Conservation (phyloP, 2,888 invertebrate species). For the Tetragonula carbonaria region DNA sequence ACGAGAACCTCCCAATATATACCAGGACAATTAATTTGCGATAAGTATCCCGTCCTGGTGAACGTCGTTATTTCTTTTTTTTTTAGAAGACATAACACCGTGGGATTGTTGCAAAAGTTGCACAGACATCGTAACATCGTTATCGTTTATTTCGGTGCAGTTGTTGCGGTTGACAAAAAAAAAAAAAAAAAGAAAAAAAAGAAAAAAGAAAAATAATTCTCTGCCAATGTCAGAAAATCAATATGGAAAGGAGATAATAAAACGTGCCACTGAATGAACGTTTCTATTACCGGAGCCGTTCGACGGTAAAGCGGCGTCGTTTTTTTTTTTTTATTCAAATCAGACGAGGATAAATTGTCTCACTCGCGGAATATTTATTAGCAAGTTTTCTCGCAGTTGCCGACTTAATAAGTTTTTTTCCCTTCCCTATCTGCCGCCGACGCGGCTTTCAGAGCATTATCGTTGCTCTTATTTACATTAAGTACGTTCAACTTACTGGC, state of each 20-base stretch:
- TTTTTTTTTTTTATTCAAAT: conserved; percentile 34
- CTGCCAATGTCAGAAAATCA: conserved; percentile 25
- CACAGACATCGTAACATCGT: not conserved
- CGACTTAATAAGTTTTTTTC: conserved; percentile 20
- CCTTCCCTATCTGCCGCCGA: conserved; percentile 21
- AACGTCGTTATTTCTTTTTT: not conserved
- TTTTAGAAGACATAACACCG: not conserved
- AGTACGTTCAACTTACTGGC: conserved; percentile 35
- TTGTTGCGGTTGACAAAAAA: not conserved
- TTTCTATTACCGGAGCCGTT: conserved; percentile 7
- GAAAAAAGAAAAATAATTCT: not conserved
- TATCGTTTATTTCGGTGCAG: not conserved
- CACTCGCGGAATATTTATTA: conserved; percentile 47
- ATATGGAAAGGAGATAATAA: conserved; percentile 7
- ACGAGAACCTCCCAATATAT: not conserved
- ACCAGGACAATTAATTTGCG: not conserved
- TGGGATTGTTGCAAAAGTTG: not conserved
- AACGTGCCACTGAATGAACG: conserved; percentile 26
- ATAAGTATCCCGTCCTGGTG: no score
- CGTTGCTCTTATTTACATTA: conserved; percentile 42
- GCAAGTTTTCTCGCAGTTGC: conserved; percentile 25
- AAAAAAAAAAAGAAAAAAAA: not conserved
- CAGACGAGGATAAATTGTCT: conserved; percentile 41
- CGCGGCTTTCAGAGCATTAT: conserved; percentile 22
- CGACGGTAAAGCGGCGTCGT: conserved; percentile 11